Base-by-base conservation (phyloP, 2,113 vertebrate genomes). In the Ceyx cyanopectus region DNA sequence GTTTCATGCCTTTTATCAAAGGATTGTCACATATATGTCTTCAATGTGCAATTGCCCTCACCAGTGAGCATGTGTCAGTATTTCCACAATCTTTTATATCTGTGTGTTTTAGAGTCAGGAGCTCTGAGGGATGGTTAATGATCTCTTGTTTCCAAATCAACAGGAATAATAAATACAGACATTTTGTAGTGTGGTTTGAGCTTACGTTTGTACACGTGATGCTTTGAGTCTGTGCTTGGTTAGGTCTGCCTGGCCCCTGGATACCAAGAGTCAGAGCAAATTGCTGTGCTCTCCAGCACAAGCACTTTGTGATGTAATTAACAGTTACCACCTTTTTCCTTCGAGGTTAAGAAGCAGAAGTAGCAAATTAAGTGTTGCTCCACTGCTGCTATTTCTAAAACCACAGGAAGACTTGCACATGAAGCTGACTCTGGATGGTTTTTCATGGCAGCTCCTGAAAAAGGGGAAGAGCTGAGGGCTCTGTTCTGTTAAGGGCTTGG, bases 351-450 rank as follows among this genome's bases (percentile, higher is more conserved):
- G 80, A 75, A 81, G 58, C 3, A 79, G 60, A 89, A 94, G 32
- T 53, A 76, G 63, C 27, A 90, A 93, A 85, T 89, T 90, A 85
- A 90, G 84, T 50, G 66, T 88, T 95, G 60, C 57, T 74, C 45
- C 58, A 81, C 60, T 63, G 74, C 72, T 75, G 58, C 56, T 2
- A 1, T 79, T 90, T 80, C 85, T 87, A 70, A 92, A 93, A 86
- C 91, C 82, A 87, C 87, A 89, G 78, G 90, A 96, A 94, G 78
- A 62, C 23, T 87, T 89, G 72, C 79, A 73, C 68, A 70, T 0
- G 3, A 17, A 61, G 24, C 62, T 83, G 87, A 81, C 20, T 51
- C 62, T 45, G n/a, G 91, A 78, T 1, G 1, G 67, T 58, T 89
- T 86, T 80, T 87, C 79, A 50, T 17, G 81, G 41, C 74, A 63